Conservation (phyloP, 30 jellyfish, hydroid and myxozoan genomes). For the Hydractinia symbiolongicarpus region DNA sequence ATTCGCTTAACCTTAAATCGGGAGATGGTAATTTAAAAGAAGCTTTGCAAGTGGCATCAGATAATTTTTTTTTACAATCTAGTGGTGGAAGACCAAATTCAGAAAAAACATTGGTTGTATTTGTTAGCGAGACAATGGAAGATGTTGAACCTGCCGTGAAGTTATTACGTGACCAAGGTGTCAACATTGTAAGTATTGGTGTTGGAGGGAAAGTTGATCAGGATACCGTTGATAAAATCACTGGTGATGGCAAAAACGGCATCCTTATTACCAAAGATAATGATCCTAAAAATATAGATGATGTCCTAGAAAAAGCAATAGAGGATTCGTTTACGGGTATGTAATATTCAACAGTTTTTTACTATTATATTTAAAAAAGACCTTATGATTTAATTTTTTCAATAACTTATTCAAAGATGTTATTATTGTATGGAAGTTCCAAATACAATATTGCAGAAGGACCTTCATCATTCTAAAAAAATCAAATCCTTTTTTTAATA, state of each 20-base stretch:
- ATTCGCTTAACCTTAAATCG: neutral
- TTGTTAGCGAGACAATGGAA: slow-evolving; percentile 24
- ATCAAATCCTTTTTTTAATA: slow-evolving; percentile 5
- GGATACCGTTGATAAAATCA: neutral
- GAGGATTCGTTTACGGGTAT: too few relatives aligned
- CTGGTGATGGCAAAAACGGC: slow-evolving; percentile 7
- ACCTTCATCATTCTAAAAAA: neutral
- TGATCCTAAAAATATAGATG: neutral
- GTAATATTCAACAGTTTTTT: too few relatives aligned
- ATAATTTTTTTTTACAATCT: slow-evolving; percentile 29
- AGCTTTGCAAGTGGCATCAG: slow-evolving; percentile 7
- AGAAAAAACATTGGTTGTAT: slow-evolving; percentile 50
- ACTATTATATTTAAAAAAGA: neutral
- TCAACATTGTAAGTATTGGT: slow-evolving; percentile 28
- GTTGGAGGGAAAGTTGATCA: slow-evolving; percentile 2
- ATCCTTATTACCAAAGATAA: neutral
- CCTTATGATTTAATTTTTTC: neutral
- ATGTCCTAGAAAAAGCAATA: neutral
- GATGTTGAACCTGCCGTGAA: neutral
- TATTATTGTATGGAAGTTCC: too few relatives aligned
- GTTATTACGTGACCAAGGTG: slow-evolving; percentile 9
- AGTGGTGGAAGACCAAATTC: slow-evolving; percentile 57
- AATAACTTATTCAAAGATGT: too few relatives aligned
- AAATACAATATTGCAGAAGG: too few relatives aligned
- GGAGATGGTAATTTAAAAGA: neutral